Evolutionary conservation across 2,797 vertebrate species (phyloP), one percentile per base, ranked within the genome.

Genomic region (Channa striata): DNA sequence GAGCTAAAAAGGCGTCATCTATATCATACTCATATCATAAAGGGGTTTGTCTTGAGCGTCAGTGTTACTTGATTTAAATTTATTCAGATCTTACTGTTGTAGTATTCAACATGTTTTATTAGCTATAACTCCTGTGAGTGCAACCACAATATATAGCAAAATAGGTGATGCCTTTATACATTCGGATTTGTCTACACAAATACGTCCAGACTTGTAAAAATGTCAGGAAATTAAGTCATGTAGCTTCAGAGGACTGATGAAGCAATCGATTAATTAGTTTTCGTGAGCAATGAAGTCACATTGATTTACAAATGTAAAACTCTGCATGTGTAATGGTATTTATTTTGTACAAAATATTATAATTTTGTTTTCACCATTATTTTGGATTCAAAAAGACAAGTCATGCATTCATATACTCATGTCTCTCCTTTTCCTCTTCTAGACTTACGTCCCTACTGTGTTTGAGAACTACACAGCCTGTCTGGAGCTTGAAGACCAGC

Each of bases 401-500:
- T 43, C 11, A 19, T n/a, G 39, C 11, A 66, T 6, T 4, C 34
- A 8, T 46, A 30, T 30, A 30, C n/a, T n/a, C n/a, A n/a, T 20
- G 1, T 13, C 34, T 48, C 44, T 39, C 6, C 9, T 64, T 40
- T 8, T 59, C 54, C 33, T 12, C 39, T 82, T 87, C 17, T 80
- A 99, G 97, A 98, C 97, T 0, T 98, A 98, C 13, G 96, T 98
- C 81, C 97, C 97, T 37, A 98, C 97, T 11, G 97, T 99, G 79
- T 98, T 99, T 87, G 97, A 99, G 89, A 99, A 99, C 92, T 99
- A 99, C 92, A 98, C 97, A 0, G 95, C 97, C 76, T 96, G 96
- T 75, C 87, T 98, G 93, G 94, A 97, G 84, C 93, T 96, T 1
- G 97, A 99, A 58, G 97, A 96, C 20, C 97, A 97, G 86, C 95